Conservation (phyloP, 2,797 vertebrate species). For the Schizopygopsis pylzovi region DNA sequence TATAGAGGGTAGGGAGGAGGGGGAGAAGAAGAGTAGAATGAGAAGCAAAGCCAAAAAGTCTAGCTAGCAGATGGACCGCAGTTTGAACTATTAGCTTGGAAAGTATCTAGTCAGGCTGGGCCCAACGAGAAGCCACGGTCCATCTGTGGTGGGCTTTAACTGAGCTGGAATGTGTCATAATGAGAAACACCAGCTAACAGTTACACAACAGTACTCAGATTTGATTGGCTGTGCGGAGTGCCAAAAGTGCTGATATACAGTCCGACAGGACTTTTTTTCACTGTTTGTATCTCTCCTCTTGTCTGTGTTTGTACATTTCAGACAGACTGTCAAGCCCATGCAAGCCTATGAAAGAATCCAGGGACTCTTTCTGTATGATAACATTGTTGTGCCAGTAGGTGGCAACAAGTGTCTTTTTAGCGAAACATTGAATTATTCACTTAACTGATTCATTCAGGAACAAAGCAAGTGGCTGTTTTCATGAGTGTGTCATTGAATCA, state of each 20-base stretch:
- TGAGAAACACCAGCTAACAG: slow-evolving; percentile 28
- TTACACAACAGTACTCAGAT: slow-evolving; percentile 21
- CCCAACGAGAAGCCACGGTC: slow-evolving; percentile 19
- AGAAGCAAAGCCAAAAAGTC: slow-evolving; percentile 48
- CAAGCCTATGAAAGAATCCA: neutral
- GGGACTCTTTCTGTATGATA: neutral
- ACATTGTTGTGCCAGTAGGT: neutral
- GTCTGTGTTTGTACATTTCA: slow-evolving; percentile 1
- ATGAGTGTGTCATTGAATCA: neutral
- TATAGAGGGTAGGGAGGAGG: slow-evolving; percentile 55
- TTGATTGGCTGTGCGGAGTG: neutral
- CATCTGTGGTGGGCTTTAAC: slow-evolving; percentile 39
- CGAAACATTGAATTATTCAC: neutral
- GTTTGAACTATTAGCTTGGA: slow-evolving; percentile 52
- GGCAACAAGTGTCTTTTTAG: neutral
- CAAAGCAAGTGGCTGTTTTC: neutral
- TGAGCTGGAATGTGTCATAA: slow-evolving; percentile 33
- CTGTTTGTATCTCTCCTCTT: neutral
- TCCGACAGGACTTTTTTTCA: neutral
- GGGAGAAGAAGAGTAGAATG: slow-evolving; percentile 8
- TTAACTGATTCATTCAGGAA: neutral
- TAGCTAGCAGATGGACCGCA: slow-evolving; percentile 74
- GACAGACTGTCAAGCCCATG: neutral
- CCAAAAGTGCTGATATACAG: neutral
- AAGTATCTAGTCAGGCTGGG: slow-evolving; percentile 61